Base-by-base conservation (phyloP, 2,113 vertebrate species). In the Seriola aureovittata region DNA sequence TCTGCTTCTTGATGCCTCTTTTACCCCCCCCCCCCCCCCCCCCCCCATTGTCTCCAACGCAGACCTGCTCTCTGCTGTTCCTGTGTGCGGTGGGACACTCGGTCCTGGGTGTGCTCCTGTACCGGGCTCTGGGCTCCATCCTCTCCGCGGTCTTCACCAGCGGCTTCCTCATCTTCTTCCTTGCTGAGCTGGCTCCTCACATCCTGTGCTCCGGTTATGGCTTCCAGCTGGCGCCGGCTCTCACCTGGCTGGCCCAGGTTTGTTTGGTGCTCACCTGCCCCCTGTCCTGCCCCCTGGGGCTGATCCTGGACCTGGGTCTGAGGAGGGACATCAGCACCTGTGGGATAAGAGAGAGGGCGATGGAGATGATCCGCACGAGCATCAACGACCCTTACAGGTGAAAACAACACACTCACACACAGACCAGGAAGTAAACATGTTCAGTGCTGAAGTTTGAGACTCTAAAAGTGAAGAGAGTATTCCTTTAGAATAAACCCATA, bases 321-420 rank as follows among this genome's bases (percentile, higher is more conserved):
- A 87, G 91, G 29, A 93, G 95, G 66, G 97, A 95, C 86, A 93
- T 87, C 84, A 97, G 92, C 89, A 96, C 93, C 74, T 97, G 92
- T 50, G 91, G 94, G 55, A 68, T 96, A 4, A 90, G 96, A 3
- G 96, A 97, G 91, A 94, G 96, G 23, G 94, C 96, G 48, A 93
- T 97, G 95, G 97, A 97, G 81, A 96, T 97, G 96, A 95, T 97
- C 66, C 94, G 96, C 17, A 93, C 96, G 5, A 96, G 92, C 5
- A 92, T 95, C 74, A 96, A 96, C 1, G 97, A 97, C 78, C 97
- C 96, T 0, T 97, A 97, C 94, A 94, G 93, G 94, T 94, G 54
- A 38, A 16, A 19, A 6, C 38, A 29, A 36, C 34, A 36, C 4
- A 36, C 34, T 36, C 6, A 36, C 34, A 36, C 34, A 5, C 34